Base-by-base conservation (phyloP, 2,797 vertebrate genomes). In the Staurois parvus region DNA sequence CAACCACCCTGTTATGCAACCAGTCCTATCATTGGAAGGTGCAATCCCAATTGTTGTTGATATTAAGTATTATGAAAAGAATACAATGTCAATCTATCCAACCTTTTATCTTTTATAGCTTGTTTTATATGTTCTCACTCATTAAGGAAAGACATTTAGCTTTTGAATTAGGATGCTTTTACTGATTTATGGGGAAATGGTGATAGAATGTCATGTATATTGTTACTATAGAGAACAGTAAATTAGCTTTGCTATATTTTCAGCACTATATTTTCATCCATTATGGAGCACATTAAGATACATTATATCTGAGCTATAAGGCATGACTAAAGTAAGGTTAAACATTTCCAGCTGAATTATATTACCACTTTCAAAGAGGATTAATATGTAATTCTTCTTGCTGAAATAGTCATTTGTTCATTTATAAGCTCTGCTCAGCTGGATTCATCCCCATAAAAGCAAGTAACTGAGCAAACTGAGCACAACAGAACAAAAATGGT, bases 311-410 rank as follows among this genome's bases (percentile, higher is more conserved):
- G 2, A 29, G 59, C 59, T 26, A 26, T 64, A 64, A 26, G 59
- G 59, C 59, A 64, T 64, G 28, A 68, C 21, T 66, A 67, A 76
- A 59, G n/a, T n/a, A 17, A 32, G 28, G 26, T 0, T 48, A 3
- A 76, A 76, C 24, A 32, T 34, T 24, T 59, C 30, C 30, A 34
- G 56, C 52, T n/a, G 59, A 69, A 45, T 32, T 68, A 6, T 30
- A 78, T 48, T 28, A 10, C 28, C 62, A 67, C 66, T 17, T 28
- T 67, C 26, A 79, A 79, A 79, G 37, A 79, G 28, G 77, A 48
- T 69, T 79, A 79, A 68, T 40, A 68, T 79, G 19, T 68, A 68
- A 69, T 45, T n/a, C 52, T 59, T 59, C 52, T 59, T 24, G 21
- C 52, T 59, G 52, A 59, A 24, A 56, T 56, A 24, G 11, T 59